Percentiles rank a stretch among this genome's conserved stretches.
These are phyloP conservation scores for Halictus ligatus DNA, from an alignment of 2,888 invertebrate species.

Conservation along the genomic window DNA sequence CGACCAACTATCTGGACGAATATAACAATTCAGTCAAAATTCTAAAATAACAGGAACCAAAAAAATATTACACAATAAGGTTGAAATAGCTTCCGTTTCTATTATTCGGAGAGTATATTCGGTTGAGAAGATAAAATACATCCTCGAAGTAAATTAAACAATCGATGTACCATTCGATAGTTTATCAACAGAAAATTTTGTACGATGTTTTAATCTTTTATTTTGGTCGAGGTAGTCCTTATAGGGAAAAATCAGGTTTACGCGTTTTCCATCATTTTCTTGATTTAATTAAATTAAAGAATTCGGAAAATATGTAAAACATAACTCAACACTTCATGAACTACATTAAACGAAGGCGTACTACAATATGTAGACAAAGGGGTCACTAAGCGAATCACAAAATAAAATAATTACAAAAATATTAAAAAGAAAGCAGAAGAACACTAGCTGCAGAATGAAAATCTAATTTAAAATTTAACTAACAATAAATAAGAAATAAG, in stretches of 20 bases:
- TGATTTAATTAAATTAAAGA: background rate
- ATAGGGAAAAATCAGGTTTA: background rate
- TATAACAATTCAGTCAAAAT: background rate
- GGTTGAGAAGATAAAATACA: no score
- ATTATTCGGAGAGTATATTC: no score
- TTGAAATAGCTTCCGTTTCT: no score
- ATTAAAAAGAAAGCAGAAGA: background rate
- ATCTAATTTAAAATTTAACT: background rate
- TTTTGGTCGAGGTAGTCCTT: background rate
- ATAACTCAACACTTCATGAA: no score
- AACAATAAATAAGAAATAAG: background rate
- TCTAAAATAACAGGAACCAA: background rate
- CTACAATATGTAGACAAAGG: background rate
- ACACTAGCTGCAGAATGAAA: no score
- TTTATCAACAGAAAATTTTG: background rate
- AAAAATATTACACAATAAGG: background rate
- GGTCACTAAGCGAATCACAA: background rate
- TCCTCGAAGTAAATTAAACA: background rate
- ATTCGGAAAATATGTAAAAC: no score
- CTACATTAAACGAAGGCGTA: no score
- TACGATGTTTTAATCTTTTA: background rate
- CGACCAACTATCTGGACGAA: background rate
- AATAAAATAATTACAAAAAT: background rate
- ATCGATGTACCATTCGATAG: background rate
- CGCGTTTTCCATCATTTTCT: background rate